Evolutionary conservation across 2,113 vertebrate genomes (phyloP), one percentile per base, ranked within the genome.

Genomic region (Dipodomys spectabilis): DNA sequence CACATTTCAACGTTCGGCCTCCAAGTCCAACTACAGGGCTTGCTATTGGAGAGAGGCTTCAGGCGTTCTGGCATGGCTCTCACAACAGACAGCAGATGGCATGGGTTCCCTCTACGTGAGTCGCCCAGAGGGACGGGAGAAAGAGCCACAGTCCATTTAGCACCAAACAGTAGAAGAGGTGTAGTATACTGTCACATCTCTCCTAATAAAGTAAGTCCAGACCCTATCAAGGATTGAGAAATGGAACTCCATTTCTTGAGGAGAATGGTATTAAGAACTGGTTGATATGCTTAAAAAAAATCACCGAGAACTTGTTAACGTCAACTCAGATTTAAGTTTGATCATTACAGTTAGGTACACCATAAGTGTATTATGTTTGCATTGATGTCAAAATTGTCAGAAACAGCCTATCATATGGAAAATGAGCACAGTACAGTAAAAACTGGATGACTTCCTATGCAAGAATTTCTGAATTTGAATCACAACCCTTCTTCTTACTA

Each of bases 381-480:
- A 67, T 5, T 39, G 5, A 19, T 57, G 20, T 77, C 45, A 67
- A 2, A 65, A 25, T 78, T 78, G 60, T 27, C 16, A 67, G 25
- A 32, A 93, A 82, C 20, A 35, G 67, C 20, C 18, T 77, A 0
- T 57, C 45, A 39, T 32, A 86, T 71, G 39, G 73, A 53, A 89
- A 69, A 65, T 35, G n/a, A 65, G 35, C 6, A 35, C 80, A 23
- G 1, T 4, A n/a, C 8, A 39, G 6, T 44, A 57, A 23, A 57
- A 69, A 65, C 2, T 16, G 4, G 30, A 71, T 3, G 1, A 7
- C 23, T 78, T 87, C 69, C 32, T 49, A 80, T 44, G 18, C 32
- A 81, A 53, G 19, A 92, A 23, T 68, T 64, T 49, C 45, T 86
- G 16, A 78, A 87, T 32, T 82, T 57, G 53, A 77, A 57, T 82